These are phyloP conservation scores for Conops quadrifasciatus DNA, from an alignment of 2,888 invertebrate species.

Conservation along the genomic window DNA sequence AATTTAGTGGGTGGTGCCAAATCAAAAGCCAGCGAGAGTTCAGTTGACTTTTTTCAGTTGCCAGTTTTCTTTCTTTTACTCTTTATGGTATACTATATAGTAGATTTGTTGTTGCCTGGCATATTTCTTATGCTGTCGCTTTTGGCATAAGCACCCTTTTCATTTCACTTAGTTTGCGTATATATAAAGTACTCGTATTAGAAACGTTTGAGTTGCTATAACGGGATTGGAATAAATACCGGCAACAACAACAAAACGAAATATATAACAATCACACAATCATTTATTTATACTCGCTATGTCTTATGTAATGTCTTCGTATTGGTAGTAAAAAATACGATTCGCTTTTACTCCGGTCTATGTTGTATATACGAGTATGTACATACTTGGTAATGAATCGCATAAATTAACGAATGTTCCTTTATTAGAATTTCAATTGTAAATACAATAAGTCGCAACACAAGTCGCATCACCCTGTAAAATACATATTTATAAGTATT, in stretches of 20 bases:
- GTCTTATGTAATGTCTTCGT: too few relatives aligned
- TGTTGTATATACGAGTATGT: too few relatives aligned
- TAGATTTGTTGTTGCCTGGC: constrained; percentile 41
- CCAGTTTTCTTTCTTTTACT: constrained; percentile 21
- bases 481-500: too few relatives aligned
- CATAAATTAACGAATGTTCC: too few relatives aligned
- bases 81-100: constrained; percentile 20
- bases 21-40: constrained; percentile 31
- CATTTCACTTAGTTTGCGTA: constrained; percentile 15
- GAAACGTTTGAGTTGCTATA: constrained; percentile 52
- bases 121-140: constrained; percentile 48
- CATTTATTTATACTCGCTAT: too few relatives aligned
- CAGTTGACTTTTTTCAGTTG: constrained; percentile 26
- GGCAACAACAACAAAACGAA: neutral
- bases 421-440: too few relatives aligned
- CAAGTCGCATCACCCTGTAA: too few relatives aligned
- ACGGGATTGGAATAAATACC: constrained; percentile 55
- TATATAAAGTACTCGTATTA: constrained; percentile 49
- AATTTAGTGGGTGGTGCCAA: constrained; percentile 45
- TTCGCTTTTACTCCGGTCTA: too few relatives aligned
- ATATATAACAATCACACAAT: neutral
- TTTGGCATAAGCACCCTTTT: constrained; percentile 42
- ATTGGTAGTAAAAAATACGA: too few relatives aligned
- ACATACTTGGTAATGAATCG: too few relatives aligned
- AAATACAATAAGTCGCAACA: too few relatives aligned